phyloP scores from a whole-genome alignment of 2,888 invertebrate genomes.

The Aquatica leii region DNA sequence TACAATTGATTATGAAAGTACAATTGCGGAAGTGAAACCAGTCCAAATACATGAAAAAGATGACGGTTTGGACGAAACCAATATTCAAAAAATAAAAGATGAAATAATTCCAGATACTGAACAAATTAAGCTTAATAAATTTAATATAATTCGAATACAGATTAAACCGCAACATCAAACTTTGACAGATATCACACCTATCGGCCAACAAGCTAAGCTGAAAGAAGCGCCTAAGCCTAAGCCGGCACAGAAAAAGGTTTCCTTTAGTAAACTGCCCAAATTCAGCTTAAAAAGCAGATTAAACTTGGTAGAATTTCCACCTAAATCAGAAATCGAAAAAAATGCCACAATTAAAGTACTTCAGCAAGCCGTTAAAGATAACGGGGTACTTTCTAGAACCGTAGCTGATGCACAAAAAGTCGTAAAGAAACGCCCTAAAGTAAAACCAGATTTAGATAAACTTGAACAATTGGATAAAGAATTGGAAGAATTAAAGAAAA shows the following conservation, averaged over 20 bases:
- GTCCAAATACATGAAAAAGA: conserved; percentile 18
- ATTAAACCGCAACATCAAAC: conserved; percentile 64
- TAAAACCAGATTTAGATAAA: conserved; percentile 43
- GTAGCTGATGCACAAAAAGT: conserved; percentile 72
- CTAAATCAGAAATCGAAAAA: conserved; percentile 62
- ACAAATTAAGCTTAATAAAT: no score
- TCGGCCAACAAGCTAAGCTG: conserved; percentile 66
- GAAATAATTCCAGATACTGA: conserved; percentile 9
- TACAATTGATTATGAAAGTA: conserved; percentile 18
- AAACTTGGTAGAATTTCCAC: conserved; percentile 68
- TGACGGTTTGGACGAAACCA: conserved; percentile 42
- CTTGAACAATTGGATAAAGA: conserved; percentile 60
- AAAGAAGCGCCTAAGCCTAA: conserved; percentile 69
- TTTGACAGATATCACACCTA: conserved; percentile 64
- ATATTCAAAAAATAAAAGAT: conserved; percentile 49
- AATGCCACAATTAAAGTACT: conserved; percentile 56
- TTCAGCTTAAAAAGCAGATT: conserved; percentile 62
- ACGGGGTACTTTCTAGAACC: conserved; percentile 69
- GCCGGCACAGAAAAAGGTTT: conserved; percentile 49
- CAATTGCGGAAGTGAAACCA: conserved; percentile 26
- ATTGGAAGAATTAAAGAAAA: conserved; percentile 56
- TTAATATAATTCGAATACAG: no score
- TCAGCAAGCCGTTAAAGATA: conserved; percentile 59
- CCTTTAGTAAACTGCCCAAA: conserved; percentile 59
- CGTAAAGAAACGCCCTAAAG: conserved; percentile 58